Percentiles rank a stretch among this genome's conserved stretches.
These are phyloP conservation scores for Phalloptychus januarius DNA, from an alignment of 2,797 vertebrate genomes.

Conservation along the genomic window DNA sequence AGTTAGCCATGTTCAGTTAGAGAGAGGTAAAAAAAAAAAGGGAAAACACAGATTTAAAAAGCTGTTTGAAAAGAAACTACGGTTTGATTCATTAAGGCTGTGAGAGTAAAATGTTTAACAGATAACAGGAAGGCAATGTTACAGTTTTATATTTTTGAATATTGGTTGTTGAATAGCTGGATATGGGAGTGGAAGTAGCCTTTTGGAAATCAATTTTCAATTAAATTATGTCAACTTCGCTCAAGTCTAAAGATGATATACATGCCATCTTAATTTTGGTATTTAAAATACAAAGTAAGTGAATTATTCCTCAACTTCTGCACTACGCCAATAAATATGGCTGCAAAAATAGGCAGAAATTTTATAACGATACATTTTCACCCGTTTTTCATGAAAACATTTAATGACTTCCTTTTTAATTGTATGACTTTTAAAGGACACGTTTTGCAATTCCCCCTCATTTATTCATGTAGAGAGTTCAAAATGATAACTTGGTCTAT, in stretches of 20 bases:
- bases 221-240: not conserved
- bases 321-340: not conserved
- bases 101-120: not conserved
- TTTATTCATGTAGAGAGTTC: not conserved
- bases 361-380: not conserved
- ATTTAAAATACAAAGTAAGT: not conserved
- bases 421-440: not conserved
- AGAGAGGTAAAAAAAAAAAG: not conserved
- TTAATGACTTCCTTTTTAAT: not conserved
- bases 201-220: not conserved
- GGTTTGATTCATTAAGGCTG: not conserved
- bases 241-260: not conserved
- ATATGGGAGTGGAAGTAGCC: not conserved
- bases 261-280: not conserved
- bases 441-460: not conserved
- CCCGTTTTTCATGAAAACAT: not conserved
- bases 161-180: not conserved
- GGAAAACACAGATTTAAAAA: not conserved
- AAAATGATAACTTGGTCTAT: not conserved
- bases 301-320: not conserved
- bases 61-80: not conserved
- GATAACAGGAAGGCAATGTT: not conserved
- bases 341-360: not conserved
- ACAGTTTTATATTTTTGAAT: not conserved
- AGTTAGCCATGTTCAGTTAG: not conserved